Base-by-base conservation (phyloP, 1,140 invertebrate genomes). In the Elymnias hypermnestra region DNA sequence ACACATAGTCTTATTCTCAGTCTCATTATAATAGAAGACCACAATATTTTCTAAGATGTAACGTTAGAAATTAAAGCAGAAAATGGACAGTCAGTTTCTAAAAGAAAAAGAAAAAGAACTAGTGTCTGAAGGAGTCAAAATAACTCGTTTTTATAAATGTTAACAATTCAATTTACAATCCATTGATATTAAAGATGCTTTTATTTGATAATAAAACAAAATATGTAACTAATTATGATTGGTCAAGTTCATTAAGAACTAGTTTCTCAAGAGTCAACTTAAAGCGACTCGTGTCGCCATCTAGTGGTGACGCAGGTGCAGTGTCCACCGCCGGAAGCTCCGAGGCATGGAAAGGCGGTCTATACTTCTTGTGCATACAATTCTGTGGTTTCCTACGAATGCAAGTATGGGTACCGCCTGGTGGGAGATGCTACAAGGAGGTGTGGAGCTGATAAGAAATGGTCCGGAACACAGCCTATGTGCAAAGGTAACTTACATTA, bases 351-450 rank as follows among this genome's bases (percentile, higher is more conserved):
- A 18, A 95, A 93, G 63, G 95, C 95, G 31, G 91, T 96, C 52
- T 97, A 94, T 83, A 96, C 94, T 0, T 95, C 95, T n/a, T 92
- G 94, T 56, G 94, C 95, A 1, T 99, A 97, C 89, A 97, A 97
- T 72, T 95, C 96, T 0, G 92, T 96, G 39, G 94, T 98, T 2
- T 93, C 92, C 25, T 98, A 98, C 82, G 95, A 97, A 64, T 99
- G 97, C 86, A 93, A 94, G 59, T 95, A 95, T 69, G 96, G 96
- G 0, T 98, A 94, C 81, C 92, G 92, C 17, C 88, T 99, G n/a
- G 89, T 95, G 1, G 97, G 97, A 0, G 93, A 95, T 46, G 88
- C 89, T 2, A 97, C 95, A 3, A 89, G 97, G 67, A 89, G 93
- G 28, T 99, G 97, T 83, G 93, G 93, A 1, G 93, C 96, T 1